Percentiles rank a stretch among this genome's conserved stretches.
Evolutionary conservation across 2,888 invertebrate genomes (phyloP).

Genomic region (Drosophila melanosoma): DNA sequence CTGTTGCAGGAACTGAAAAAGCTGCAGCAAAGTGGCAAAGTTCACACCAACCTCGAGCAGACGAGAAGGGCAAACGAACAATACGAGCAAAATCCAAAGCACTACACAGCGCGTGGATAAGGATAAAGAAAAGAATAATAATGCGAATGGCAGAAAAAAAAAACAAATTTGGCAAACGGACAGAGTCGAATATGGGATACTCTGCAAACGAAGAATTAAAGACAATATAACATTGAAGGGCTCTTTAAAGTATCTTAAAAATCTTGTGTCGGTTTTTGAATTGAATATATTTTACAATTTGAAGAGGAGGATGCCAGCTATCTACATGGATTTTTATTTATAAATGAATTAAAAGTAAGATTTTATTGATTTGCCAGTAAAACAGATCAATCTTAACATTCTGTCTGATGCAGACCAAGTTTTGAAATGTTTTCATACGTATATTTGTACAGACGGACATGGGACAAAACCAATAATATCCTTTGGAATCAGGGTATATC

Average conservation of each 20-base stretch:
- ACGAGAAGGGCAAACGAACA: neutral
- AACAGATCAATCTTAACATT: neutral
- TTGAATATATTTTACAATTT: neutral
- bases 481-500: neutral
- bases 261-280: neutral
- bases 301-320: neutral
- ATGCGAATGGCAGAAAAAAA: slow-evolving; percentile 51
- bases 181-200: neutral
- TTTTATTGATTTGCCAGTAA: neutral
- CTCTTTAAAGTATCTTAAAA: neutral
- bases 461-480: neutral
- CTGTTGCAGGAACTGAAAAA: slow-evolving; percentile 53
- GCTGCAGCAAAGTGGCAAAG: slow-evolving; percentile 82
- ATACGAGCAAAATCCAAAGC: slow-evolving; percentile 25
- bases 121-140: slow-evolving; percentile 64
- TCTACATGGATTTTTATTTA: neutral
- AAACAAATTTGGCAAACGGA: neutral
- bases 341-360: neutral
- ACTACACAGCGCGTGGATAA: slow-evolving; percentile 18
- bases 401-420: neutral
- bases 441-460: neutral
- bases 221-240: neutral
- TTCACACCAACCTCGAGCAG: slow-evolving; percentile 82
- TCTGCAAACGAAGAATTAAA: neutral
- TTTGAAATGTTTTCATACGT: neutral